phyloP scores from a whole-genome alignment of 2,797 vertebrate species.

The Linurgus olivaceus region DNA sequence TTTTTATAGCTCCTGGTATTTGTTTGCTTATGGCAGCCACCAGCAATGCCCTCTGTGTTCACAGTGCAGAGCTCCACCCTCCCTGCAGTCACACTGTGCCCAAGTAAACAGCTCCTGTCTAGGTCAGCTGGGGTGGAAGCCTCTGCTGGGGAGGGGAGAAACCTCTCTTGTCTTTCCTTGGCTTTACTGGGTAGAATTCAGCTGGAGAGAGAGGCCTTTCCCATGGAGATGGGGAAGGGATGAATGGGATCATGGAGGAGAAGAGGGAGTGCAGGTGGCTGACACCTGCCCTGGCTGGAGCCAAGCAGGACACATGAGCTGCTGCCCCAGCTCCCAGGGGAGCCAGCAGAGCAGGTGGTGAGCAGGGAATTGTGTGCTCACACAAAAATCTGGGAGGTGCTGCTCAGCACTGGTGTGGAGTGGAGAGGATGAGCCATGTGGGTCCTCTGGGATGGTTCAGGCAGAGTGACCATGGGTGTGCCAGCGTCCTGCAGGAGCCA shows the following conservation, averaged over 20 bases:
- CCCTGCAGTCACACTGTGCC: not conserved
- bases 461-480: fast-evolving
- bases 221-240: not conserved
- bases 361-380: not conserved
- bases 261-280: not conserved
- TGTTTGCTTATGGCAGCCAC: not conserved
- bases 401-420: fast-evolving
- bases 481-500: not conserved
- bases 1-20: slow-evolving; percentile 16
- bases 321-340: not conserved
- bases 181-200: not conserved
- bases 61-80: not conserved
- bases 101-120: not conserved
- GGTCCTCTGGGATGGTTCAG: not conserved
- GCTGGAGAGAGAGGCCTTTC: not conserved
- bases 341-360: not conserved
- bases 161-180: not conserved
- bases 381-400: not conserved
- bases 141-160: not conserved
- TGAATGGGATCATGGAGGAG: not conserved
- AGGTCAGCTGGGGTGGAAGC: not conserved
- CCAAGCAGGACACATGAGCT: not conserved
- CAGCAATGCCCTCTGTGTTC: not conserved
- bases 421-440: fast-evolving
- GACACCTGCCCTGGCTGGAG: not conserved